Base-by-base conservation (phyloP, 2,113 vertebrate genomes). In the Callithrix jacchus region DNA sequence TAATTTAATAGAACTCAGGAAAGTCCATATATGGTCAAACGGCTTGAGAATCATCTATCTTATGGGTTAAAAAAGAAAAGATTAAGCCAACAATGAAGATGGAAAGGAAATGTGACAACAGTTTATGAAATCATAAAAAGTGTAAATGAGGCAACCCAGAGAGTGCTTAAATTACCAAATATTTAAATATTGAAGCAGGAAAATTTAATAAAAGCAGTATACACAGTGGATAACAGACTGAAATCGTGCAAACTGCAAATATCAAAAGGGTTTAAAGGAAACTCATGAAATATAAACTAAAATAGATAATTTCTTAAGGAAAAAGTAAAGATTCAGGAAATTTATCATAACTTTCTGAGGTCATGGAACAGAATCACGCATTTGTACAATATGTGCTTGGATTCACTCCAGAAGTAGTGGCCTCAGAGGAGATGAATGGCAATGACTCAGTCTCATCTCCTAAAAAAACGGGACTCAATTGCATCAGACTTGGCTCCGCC, bases 291-390 rank as follows among this genome's bases (percentile, higher is more conserved):
- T 25, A 93, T 17, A 77, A 66, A 54, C 7, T 30, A 93, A 91
- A 89, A 42, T 79, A 71, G n/a, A 71, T 88, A 35, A 68, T 66
- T 96, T 96, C 42, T 94, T 83, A 52, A 77, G 35, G 54, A 95
- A 93, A 93, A 90, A 90, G n/a, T 54, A 37, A 68, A 85, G 76
- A n/a, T 70, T 45, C 45, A 56, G 61, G 68, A 23, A 42, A 80
- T 87, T 81, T 93, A 47, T 87, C 42, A 30, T n/a, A 71, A 73
- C 82, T 85, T 77, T 94, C 81, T 89, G 79, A 93, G 71, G 52
- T 73, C 61, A 52, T n/a, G 17, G n/a, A 25, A 20, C 58, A 97
- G 21, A 87, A 27, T 47, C 49, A 56, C 49, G 30, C 64, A 20
- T 81, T 93, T 74, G 49, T 25, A 23, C 1, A 21, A 17, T 30